phyloP scores from a whole-genome alignment of 2,888 invertebrate species.

The Drosophila putrida region DNA sequence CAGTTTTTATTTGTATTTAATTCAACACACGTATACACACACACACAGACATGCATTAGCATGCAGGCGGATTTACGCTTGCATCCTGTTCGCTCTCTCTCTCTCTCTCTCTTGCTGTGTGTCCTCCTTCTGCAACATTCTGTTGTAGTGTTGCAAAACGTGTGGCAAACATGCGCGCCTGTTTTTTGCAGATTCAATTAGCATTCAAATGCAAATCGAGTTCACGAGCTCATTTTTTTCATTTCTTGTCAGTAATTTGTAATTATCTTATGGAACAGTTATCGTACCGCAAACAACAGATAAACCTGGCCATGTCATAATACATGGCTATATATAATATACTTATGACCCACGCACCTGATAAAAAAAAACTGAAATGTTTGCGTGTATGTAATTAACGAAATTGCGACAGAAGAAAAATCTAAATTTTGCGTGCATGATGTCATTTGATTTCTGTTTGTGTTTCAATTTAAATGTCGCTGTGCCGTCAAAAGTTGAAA shows the following conservation, averaged over 20 bases:
- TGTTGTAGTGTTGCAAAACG: slow-evolving; percentile 59
- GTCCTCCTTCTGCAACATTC: slow-evolving; percentile 25
- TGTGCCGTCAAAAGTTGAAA: slow-evolving; percentile 46
- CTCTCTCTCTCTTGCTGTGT: background rate
- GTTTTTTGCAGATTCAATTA: slow-evolving; percentile 50
- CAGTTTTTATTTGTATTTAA: slow-evolving; percentile 29
- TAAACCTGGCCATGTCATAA: slow-evolving; percentile 49
- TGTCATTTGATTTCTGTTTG: slow-evolving; percentile 56
- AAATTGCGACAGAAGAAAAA: slow-evolving; percentile 57
- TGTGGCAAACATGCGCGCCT: slow-evolving; percentile 45
- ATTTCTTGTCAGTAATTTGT: slow-evolving; percentile 31
- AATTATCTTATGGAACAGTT: slow-evolving; percentile 64
- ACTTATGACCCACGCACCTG: slow-evolving; percentile 49
- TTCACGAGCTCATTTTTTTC: slow-evolving; percentile 43
- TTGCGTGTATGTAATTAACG: slow-evolving; percentile 62
- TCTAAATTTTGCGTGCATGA: slow-evolving; percentile 58
- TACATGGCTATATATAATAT: background rate
- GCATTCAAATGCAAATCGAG: slow-evolving; percentile 44
- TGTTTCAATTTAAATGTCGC: slow-evolving; percentile 53
- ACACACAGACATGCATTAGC: slow-evolving; percentile 2
- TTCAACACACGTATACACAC: slow-evolving; percentile 6
- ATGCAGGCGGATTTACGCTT: slow-evolving; percentile 6
- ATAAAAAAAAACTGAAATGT: slow-evolving; percentile 56
- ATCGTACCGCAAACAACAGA: slow-evolving; percentile 68
- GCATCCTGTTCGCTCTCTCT: slow-evolving; percentile 39